Evolutionary conservation across 2,113 vertebrate species (phyloP), one percentile per base, ranked within the genome.

Genomic region (Mugil cephalus): DNA sequence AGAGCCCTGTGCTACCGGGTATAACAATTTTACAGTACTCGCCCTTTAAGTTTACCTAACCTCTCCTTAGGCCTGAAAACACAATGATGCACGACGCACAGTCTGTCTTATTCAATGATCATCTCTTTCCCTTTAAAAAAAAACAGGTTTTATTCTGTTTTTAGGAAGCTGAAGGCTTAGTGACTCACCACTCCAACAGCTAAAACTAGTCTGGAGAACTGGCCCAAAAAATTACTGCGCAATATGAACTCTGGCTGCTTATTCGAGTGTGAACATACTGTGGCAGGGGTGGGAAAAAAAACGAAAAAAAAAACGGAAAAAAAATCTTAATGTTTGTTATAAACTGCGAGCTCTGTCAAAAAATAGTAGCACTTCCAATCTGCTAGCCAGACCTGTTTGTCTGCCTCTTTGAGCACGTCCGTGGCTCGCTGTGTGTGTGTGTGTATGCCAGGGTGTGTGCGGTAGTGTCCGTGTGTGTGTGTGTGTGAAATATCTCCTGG

Each of bases 401-500:
- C 17, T 60, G 12, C 19, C 46, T 38, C 18, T 69, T 13, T 66
- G 62, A 56, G 47, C 9, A 24, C 40, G 39, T 75, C n/a, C 58
- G 18, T 53, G 13, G 12, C 50, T 54, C 24, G n/a, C 7, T 45
- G 24, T 61, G 39, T 60, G 47, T 39, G 15, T 7, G 38, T 68
- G 40, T 65, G 42, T 60, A 43, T 75, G 47, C 24, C 46, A 66
- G 77, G 51, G 56, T 38, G 66, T 53, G 53, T 19, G 24, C 11
- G 3, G 46, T 30, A n/a, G 38, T 24, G 38, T 56, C 59, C 65
- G 47, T 9, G 42, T 52, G 69, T 62, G 63, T 19, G 48, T 38
- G 7, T 52, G 35, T 75, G 70, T 80, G 74, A 88, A 87, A 83
- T 82, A 82, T 83, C 60, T 91, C 56, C 66, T 56, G 48, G 82